Conservation (phyloP, 2,113 vertebrate species). For the Romanogobio albipinnatus region DNA sequence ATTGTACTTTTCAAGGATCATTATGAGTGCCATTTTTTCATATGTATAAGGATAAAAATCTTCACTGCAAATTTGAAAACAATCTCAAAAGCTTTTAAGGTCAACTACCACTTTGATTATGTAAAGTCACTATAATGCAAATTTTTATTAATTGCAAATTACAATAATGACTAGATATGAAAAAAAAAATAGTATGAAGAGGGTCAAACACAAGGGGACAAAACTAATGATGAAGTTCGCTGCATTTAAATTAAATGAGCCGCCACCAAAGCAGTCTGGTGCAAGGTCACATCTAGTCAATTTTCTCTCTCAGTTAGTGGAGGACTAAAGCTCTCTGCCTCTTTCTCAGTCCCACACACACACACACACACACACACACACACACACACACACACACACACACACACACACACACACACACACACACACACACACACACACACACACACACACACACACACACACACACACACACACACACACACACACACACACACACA, state of each 20-base stretch:
- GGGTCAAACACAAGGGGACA: not conserved
- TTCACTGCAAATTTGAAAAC: not conserved
- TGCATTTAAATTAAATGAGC: constrained; percentile 6
- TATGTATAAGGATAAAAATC: not conserved
- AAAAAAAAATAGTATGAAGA: not conserved
- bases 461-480: too few species aligned
- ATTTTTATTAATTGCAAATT: constrained; percentile 4
- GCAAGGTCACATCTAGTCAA: constrained; percentile 1
- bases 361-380: too few species aligned
- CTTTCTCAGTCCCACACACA: not conserved
- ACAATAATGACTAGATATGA: not conserved
- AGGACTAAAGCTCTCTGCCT: not conserved
- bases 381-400: too few species aligned
- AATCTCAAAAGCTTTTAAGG: not conserved
- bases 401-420: too few species aligned
- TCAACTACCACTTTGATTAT: not conserved
- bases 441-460: too few species aligned
- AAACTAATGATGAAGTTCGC: not conserved
- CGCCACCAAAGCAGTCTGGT: not conserved
- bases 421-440: not conserved
- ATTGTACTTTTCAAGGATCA: not conserved
- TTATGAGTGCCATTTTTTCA: not conserved
- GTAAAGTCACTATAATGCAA: not conserved
- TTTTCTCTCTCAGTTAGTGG: not conserved
- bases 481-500: not conserved